Evolutionary conservation across 1,140 invertebrate species (phyloP).

Genomic region (Hyphantria cunea): DNA sequence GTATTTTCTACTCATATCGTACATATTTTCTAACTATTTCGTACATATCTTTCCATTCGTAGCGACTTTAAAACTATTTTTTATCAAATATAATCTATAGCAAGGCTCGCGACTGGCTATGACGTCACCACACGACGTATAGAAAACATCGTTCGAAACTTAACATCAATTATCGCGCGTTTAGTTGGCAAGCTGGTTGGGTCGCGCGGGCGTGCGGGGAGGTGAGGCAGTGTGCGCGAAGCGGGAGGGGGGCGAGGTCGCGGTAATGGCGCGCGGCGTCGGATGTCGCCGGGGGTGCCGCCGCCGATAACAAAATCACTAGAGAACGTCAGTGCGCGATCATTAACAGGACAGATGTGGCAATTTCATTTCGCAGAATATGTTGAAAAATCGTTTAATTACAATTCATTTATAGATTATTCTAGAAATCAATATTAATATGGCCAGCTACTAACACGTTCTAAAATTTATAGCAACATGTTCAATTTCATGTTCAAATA

Average conservation of each 20-base stretch:
- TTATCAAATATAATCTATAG: too few relatives aligned
- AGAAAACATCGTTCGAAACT: slow-evolving; percentile 21
- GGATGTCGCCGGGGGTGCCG: slow-evolving; percentile 78
- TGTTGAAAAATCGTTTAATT: not conserved
- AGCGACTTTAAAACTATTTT: too few relatives aligned
- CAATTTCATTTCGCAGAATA: not conserved
- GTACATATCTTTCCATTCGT: too few relatives aligned
- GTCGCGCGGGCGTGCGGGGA: slow-evolving; percentile 26
- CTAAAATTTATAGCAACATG: too few relatives aligned
- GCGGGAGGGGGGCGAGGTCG: slow-evolving; percentile 37
- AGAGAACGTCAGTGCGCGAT: slow-evolving; percentile 54
- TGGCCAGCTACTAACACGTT: too few relatives aligned
- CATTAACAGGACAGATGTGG: slow-evolving; percentile 7
- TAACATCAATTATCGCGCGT: slow-evolving; percentile 28
- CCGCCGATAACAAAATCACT: slow-evolving; percentile 80
- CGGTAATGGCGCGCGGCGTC: slow-evolving; percentile 77
- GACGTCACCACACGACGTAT: slow-evolving; percentile 8
- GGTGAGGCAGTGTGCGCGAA: slow-evolving; percentile 29
- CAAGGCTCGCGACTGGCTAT: not conserved
- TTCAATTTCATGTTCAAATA: too few relatives aligned
- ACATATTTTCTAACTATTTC: too few relatives aligned
- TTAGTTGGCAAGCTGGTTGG: slow-evolving; percentile 28
- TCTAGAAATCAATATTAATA: too few relatives aligned
- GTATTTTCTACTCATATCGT: too few relatives aligned
- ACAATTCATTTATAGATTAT: not conserved